Conservation (phyloP, 1,140 invertebrate species). For the Anastrepha ludens region DNA sequence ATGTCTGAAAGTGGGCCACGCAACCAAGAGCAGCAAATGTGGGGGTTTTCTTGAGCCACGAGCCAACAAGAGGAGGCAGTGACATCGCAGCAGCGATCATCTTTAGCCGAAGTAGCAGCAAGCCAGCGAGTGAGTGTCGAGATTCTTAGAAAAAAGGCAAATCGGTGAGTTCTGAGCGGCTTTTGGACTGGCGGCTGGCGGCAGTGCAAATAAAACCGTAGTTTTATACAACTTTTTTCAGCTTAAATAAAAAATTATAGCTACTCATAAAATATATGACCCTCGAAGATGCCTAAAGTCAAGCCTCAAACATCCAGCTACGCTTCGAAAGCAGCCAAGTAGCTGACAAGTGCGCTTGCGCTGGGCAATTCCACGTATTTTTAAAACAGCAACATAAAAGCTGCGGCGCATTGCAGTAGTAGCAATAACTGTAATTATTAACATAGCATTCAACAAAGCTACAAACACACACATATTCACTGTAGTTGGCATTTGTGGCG, state of each 20-base stretch:
- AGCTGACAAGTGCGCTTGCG: not conserved
- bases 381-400: not conserved
- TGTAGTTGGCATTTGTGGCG: not conserved
- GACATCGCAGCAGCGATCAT: not conserved
- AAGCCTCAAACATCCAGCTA: too few species aligned
- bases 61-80: not conserved
- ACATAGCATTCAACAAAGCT: not conserved
- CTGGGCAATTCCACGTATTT: not conserved
- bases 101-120: not conserved
- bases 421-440: conserved; percentile 26
- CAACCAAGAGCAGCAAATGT: not conserved
- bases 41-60: not conserved
- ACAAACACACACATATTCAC: not conserved
- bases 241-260: not conserved
- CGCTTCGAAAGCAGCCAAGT: not conserved
- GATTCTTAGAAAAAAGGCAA: not conserved
- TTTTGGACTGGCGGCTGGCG: not conserved
- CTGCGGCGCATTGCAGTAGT: not conserved
- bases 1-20: not conserved
- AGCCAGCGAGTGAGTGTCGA: not conserved
- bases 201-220: not conserved
- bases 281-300: not conserved
- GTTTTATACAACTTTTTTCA: not conserved
- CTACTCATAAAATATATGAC: not conserved
- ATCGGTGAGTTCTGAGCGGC: not conserved